Conservation (phyloP, 2,888 invertebrate species). For the Diachrysia chrysitis region DNA sequence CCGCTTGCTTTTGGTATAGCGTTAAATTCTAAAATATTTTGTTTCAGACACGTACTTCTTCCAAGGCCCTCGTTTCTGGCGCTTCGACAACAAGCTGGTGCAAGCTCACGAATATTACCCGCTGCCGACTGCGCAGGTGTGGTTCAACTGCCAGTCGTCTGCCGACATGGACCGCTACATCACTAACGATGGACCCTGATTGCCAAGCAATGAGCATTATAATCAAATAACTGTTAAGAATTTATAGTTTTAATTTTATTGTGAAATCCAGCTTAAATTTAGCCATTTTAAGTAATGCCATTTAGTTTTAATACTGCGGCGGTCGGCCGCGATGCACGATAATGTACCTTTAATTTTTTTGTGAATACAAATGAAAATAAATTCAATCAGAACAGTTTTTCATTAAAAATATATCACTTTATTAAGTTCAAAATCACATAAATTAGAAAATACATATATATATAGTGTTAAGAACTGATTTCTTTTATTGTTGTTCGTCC, state of each 20-base stretch:
- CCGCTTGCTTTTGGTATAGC: no score
- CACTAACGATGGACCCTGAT: constrained; percentile 78
- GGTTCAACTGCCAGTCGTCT: constrained; percentile 91
- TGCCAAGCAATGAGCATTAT: background rate
- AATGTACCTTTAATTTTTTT: no score
- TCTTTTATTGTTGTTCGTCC: constrained; percentile 27
- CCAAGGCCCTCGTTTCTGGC: constrained; percentile 92
- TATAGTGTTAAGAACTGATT: constrained; percentile 52
- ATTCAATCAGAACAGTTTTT: constrained; percentile 19
- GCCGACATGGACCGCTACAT: constrained; percentile 79
- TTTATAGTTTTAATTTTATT: background rate
- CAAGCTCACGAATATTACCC: constrained; percentile 91
- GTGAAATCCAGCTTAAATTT: background rate
- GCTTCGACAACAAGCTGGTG: constrained; percentile 91
- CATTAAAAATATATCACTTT: constrained; percentile 84
- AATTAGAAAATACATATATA: constrained; percentile 56
- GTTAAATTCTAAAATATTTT: background rate
- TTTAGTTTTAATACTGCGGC: no score
- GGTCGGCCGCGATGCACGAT: no score
- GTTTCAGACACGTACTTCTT: constrained; percentile 94
- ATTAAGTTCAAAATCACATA: constrained; percentile 73
- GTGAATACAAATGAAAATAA: constrained; percentile 18
- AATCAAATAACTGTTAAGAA: background rate
- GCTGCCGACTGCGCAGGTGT: constrained; percentile 90
- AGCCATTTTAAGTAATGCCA: no score